These are phyloP conservation scores for Peromyscus leucopus DNA, from an alignment of 2,113 vertebrate species.

Conservation along the genomic window DNA sequence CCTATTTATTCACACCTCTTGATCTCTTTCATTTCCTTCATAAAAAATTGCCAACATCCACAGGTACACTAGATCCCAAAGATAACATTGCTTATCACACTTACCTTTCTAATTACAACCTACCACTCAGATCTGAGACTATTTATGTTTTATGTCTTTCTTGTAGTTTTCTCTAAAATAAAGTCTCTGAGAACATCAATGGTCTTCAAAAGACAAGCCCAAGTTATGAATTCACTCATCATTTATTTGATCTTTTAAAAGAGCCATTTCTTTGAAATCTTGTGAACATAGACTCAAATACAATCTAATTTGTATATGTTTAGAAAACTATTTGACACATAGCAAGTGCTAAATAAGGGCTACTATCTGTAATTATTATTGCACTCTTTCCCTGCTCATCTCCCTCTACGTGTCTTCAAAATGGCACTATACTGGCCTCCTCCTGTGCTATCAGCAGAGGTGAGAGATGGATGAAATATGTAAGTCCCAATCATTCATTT, in stretches of 20 bases:
- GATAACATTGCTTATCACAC: conserved; percentile 69
- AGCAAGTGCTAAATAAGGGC: conserved; percentile 30
- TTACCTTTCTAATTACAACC: conserved; percentile 73
- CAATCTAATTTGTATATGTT: conserved; percentile 48
- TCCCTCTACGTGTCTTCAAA: background rate
- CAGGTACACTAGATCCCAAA: conserved; percentile 57
- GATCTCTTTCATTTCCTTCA: conserved; percentile 74
- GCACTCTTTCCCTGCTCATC: background rate
- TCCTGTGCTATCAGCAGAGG: conserved; percentile 1
- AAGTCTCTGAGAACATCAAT: conserved; percentile 71
- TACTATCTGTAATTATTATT: background rate
- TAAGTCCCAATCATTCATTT: background rate
- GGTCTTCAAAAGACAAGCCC: conserved; percentile 53
- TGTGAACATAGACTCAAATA: conserved; percentile 58
- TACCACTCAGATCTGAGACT: conserved; percentile 60
- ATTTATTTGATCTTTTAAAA: conserved; percentile 75
- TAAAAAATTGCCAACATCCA: conserved; percentile 62
- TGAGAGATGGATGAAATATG: background rate
- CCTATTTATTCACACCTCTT: conserved; percentile 65
- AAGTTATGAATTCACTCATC: conserved; percentile 68
- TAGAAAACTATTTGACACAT: background rate
- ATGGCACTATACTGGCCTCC: background rate
- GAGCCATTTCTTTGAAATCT: conserved; percentile 33
- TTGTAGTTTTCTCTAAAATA: conserved; percentile 72
- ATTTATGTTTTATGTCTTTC: conserved; percentile 68